Evolutionary conservation across 1,140 invertebrate species (phyloP), one percentile per base, ranked within the genome.

Genomic region (Glomeris maerens): DNA sequence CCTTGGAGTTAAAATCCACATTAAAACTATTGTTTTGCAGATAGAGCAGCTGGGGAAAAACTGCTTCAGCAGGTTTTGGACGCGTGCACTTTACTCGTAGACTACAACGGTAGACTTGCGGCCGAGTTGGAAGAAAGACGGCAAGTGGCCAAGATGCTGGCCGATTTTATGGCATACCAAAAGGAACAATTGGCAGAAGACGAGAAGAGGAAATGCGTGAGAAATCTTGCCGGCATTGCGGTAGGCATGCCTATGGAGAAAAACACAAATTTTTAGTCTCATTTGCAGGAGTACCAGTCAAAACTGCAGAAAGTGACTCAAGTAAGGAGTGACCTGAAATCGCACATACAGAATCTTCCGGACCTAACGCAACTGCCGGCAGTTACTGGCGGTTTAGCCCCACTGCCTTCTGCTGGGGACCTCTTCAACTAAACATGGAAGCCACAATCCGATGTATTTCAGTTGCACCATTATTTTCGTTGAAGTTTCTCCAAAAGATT

Each of bases 351-450:
- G 48, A 94, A 88, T 70, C 70, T 96, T 54, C 91, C 91, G 0
- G 90, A 96, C 68, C 73, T 96, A 38, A 89, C 83, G 1, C 79
- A 86, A 57, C 67, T 95, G 52, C 89, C 90, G 0, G 84, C 89
- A 60, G 84, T 94, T 0, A 91, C 84, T 2, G 85, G 84, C 31
- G 86, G 86, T 1, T 65, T 94, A 14, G 84, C 86, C 10, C 91
- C 92, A 1, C 69, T 96, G 52, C 91, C 92, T 20, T 93, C 89
- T 5, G 90, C 90, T 39, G 89, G 90, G 1, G 89, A 95, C 70
- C 74, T 97, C 3, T 95, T 96, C 68, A 86, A 14, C 54, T n/a
- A n/a, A n/a, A n/a, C n/a, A n/a, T n/a, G n/a, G n/a, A n/a, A n/a
- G n/a, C n/a, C n/a, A n/a, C n/a, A n/a, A n/a, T n/a, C n/a, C n/a